These are phyloP conservation scores for Podiceps cristatus DNA, from an alignment of 2,113 vertebrate species.

Conservation along the genomic window DNA sequence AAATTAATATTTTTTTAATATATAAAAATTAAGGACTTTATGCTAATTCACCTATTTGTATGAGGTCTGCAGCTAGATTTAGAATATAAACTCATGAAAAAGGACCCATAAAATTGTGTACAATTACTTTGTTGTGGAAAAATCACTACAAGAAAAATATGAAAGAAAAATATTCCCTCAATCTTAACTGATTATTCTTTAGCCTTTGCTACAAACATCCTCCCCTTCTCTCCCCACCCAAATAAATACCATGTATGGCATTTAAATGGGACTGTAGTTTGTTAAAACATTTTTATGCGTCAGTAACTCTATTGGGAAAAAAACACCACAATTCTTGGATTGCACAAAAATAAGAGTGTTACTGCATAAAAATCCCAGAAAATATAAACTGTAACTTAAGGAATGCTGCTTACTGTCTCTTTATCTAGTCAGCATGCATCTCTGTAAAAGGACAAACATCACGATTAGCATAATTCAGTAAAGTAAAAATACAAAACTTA, in stretches of 20 bases:
- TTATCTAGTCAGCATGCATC: not conserved
- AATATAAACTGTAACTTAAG: not conserved
- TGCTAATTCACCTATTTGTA: not conserved
- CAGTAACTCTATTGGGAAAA: not conserved
- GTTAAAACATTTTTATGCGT: not conserved
- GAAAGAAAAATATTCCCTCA: not conserved
- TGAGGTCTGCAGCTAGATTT: not conserved
- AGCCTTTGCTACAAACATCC: not conserved
- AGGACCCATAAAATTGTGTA: not conserved
- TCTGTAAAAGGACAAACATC: not conserved
- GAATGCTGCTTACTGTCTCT: not conserved
- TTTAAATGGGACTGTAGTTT: not conserved
- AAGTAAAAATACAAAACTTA: not conserved
- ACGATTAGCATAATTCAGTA: not conserved
- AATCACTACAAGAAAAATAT: not conserved
- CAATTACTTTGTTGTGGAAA: not conserved
- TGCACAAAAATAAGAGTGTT: not conserved
- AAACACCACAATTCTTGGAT: not conserved
- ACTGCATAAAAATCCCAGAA: not conserved
- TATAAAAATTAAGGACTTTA: not conserved
- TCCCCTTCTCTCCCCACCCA: not conserved
- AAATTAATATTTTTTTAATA: not conserved
- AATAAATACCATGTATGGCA: not conserved
- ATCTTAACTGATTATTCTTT: not conserved
- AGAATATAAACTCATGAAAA: not conserved